Percentiles rank a stretch among this genome's conserved stretches.
These are phyloP conservation scores for Lepidothrix coronata DNA, from an alignment of 2,113 vertebrate species.

Conservation along the genomic window DNA sequence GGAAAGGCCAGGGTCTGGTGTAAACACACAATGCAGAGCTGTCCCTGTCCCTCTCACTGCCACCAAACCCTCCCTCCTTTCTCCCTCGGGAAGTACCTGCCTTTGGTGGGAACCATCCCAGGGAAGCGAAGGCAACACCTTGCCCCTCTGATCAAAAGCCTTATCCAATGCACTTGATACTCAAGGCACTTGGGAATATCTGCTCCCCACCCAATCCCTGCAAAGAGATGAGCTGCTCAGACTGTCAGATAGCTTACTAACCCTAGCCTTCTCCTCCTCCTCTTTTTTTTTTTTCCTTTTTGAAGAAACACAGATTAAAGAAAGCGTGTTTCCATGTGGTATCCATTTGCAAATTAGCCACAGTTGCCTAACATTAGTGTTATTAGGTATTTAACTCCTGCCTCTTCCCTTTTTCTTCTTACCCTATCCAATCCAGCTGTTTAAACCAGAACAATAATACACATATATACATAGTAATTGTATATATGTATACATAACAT, in stretches of 20 bases:
- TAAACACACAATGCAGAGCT: not conserved
- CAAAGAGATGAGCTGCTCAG: constrained; percentile 28
- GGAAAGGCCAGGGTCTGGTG: constrained; percentile 8
- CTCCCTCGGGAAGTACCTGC: not conserved
- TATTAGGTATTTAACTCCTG: not conserved
- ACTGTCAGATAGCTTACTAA: constrained; percentile 40
- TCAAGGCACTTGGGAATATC: not conserved
- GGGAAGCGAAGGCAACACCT: not conserved
- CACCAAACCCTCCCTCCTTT: not conserved
- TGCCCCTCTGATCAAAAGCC: not conserved
- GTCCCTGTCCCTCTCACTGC: not conserved
- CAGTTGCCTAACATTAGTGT: not conserved
- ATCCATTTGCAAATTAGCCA: constrained; percentile 50
- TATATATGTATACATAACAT: not conserved
- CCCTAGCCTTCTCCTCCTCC: not conserved
- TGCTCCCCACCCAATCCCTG: not conserved
- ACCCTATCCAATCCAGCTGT: not conserved
- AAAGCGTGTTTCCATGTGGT: not conserved
- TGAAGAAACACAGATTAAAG: constrained; percentile 43
- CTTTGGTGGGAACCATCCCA: not conserved
- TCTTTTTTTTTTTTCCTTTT: not conserved
- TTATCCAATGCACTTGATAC: not conserved
- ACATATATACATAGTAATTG: not conserved
- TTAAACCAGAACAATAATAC: not conserved
- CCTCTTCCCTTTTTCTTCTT: not conserved